phyloP scores from a whole-genome alignment of 2,797 vertebrate species.

The Stomatorhinus walkeri region DNA sequence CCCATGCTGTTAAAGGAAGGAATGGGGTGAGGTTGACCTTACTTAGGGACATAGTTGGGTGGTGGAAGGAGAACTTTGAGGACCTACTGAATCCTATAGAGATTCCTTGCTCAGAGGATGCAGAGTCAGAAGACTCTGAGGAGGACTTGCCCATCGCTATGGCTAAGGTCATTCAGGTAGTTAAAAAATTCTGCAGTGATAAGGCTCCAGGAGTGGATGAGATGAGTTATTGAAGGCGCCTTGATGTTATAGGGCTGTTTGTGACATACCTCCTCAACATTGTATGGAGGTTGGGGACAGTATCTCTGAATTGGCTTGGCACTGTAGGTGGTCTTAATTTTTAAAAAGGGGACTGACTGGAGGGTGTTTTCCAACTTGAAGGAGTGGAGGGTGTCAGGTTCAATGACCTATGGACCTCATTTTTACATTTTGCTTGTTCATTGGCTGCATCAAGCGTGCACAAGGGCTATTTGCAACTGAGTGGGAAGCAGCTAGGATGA shows the following conservation, averaged over 20 bases:
- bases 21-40: neutral
- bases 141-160: neutral
- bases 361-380: neutral
- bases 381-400: neutral
- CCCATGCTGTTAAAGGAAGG: neutral
- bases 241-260: neutral
- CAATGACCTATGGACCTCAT: neutral
- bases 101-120: neutral
- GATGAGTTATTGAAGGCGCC: neutral
- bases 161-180: neutral
- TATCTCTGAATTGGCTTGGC: neutral
- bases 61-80: neutral
- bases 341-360: neutral
- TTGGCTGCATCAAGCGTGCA: neutral
- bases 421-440: neutral
- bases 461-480: neutral
- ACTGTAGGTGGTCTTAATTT: neutral
- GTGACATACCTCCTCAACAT: neutral
- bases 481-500: neutral
- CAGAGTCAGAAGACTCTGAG: neutral
- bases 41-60: neutral
- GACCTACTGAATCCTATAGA: neutral
- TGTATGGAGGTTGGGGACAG: neutral
- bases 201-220: neutral
- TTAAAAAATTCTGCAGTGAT: neutral